Percentiles rank a stretch among this genome's conserved stretches.
Evolutionary conservation across 92 coral and sea anemone genomes (phyloP).

Genomic region (Micromussa lordhowensis): DNA sequence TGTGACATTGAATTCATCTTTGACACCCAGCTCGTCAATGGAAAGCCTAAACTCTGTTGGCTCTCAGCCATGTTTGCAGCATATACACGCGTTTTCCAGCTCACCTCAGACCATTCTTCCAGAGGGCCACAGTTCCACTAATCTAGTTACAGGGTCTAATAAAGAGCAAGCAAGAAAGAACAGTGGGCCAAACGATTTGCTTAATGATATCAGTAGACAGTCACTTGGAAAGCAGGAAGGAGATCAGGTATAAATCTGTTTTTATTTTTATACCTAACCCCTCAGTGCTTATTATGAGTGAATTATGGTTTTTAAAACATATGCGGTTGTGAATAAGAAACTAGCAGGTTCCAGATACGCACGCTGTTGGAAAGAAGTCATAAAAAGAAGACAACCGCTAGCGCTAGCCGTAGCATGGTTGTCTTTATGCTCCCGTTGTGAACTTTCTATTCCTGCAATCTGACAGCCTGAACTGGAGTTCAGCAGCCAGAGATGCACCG

Average conservation of each 20-base stretch:
- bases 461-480: too few species aligned
- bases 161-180: slow-evolving; percentile 34
- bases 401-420: too few species aligned
- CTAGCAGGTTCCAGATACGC: too few species aligned
- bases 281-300: background rate
- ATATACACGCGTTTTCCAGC: slow-evolving; percentile 25
- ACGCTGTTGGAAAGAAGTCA: too few species aligned
- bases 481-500: too few species aligned
- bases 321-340: background rate
- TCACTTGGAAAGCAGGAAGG: slow-evolving; percentile 25
- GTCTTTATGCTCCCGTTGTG: too few species aligned
- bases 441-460: too few species aligned
- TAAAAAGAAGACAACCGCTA: too few species aligned
- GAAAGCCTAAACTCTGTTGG: slow-evolving; percentile 84
- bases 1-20: slow-evolving; percentile 67
- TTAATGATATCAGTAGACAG: slow-evolving; percentile 22
- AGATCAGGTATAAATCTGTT: slow-evolving; percentile 27
- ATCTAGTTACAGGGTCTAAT: background rate
- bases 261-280: too few species aligned
- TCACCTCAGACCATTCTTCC: slow-evolving; percentile 61
- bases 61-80: slow-evolving; percentile 58
- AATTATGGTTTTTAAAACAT: too few species aligned
- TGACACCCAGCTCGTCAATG: slow-evolving; percentile 92
- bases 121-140: slow-evolving; percentile 1
- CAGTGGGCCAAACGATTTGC: slow-evolving; percentile 21